phyloP scores from a whole-genome alignment of 2,888 invertebrate genomes.

The Anodontia alba region DNA sequence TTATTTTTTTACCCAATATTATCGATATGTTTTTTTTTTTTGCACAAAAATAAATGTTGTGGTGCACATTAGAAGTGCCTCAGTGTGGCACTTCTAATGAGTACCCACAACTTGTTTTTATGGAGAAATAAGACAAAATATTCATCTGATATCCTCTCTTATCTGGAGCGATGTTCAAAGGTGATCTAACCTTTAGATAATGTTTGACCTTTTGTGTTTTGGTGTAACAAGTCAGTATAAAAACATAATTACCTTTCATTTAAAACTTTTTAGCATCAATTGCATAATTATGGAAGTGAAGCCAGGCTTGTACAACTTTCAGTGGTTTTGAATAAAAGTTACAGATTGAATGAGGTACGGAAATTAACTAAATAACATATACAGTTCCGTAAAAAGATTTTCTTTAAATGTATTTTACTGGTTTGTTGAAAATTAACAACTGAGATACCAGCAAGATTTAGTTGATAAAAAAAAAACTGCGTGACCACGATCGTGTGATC shows the following conservation, averaged over 20 bases:
- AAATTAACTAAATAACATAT: neutral
- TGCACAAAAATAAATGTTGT: too few relatives aligned
- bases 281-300: slow-evolving; percentile 29
- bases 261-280: slow-evolving; percentile 1
- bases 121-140: too few relatives aligned
- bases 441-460: neutral
- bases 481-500: slow-evolving; percentile 10
- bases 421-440: slow-evolving; percentile 13
- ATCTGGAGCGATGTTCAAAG: neutral
- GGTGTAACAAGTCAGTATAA: slow-evolving; percentile 9
- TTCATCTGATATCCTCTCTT: too few relatives aligned
- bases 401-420: neutral
- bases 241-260: slow-evolving; percentile 9
- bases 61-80: too few relatives aligned
- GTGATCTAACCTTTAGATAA: slow-evolving; percentile 8
- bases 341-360: slow-evolving; percentile 15
- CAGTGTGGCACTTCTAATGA: too few relatives aligned
- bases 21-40: too few relatives aligned
- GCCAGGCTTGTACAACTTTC: neutral
- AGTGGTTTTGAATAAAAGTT: slow-evolving; percentile 11
- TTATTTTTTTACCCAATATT: too few relatives aligned
- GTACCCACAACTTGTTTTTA: too few relatives aligned
- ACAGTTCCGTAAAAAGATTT: neutral
- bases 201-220: slow-evolving; percentile 1
- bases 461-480: neutral